Evolutionary conservation across 2,797 vertebrate genomes (phyloP), one percentile per base, ranked within the genome.

Genomic region (Tympanoctomys barrerae): DNA sequence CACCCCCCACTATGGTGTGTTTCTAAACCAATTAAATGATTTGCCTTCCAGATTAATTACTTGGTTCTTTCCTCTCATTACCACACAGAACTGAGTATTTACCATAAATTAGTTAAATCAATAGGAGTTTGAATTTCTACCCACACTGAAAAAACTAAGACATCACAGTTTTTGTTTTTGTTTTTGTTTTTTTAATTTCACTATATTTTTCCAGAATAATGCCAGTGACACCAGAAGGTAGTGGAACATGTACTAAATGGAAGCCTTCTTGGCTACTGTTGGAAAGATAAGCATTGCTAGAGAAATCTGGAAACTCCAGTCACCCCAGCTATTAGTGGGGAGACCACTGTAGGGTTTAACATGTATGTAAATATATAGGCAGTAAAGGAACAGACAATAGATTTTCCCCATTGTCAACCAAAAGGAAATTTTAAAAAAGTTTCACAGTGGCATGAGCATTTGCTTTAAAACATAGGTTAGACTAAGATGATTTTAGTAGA

Each of bases 381-480:
- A 31, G 1, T 16, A 49, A 75, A 73, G 4, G 42, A 71, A 16
- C 24, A 90, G 31, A 62, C 36, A 57, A 1, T 9, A 68, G 62
- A 82, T 36, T 62, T 77, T 78, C 42, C 84, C n/a, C 10, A 7
- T 49, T 49, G 46, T 49, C 70, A 89, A 61, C 28, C 33, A 79
- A 64, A 42, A 59, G 46, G 78, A 78, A 92, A 71, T 80, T 39
- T 57, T 91, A 42, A 77, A 95, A 96, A 31, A 31, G 42, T 70
- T 77, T 78, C 42, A 90, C 12, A 78, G 59, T 87, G 71, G 24
- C 70, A 62, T 68, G n/a, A 64, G 5, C 6, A 87, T 85, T 86
- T 90, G 42, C 82, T 89, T 96, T 82, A 93, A 78, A 95, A 88
- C 22, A 39, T 18, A 66, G 28, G 71, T 89, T 91, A 89, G 64